A percentile compares a stretch with the other conserved stretches of the same genome.
Evolutionary conservation across 2,113 vertebrate genomes (phyloP).

Genomic region (Abramis brama): DNA sequence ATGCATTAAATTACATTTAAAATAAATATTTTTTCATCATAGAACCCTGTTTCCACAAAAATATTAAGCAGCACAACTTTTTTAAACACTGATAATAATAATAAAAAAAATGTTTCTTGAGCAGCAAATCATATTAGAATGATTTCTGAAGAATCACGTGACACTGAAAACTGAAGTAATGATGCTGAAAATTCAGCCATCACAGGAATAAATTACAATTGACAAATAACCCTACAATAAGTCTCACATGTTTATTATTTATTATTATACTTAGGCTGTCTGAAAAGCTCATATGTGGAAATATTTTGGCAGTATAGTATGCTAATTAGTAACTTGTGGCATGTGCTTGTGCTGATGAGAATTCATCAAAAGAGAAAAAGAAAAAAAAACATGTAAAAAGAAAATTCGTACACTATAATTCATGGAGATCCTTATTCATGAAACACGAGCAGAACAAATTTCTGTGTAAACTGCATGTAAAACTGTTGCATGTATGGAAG

Average conservation of each 20-base stretch:
- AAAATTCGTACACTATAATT: neutral
- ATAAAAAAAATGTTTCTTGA: neutral
- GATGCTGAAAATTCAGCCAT: neutral
- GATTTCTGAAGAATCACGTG: neutral
- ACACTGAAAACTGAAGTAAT: neutral
- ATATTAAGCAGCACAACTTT: neutral
- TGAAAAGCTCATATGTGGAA: neutral
- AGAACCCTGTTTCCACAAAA: no score
- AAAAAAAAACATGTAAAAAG: neutral
- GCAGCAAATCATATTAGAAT: neutral
- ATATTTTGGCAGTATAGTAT: neutral
- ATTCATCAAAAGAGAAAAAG: neutral
- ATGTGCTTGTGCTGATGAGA: neutral
- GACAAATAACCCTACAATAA: neutral
- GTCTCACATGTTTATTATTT: neutral
- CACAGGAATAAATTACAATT: neutral
- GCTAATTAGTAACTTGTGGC: neutral
- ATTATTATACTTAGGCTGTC: neutral
- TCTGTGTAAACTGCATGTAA: neutral
- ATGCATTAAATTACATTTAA: no score
- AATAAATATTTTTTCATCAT: no score
- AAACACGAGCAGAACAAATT: neutral
- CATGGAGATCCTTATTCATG: neutral
- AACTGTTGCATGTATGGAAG: neutral
- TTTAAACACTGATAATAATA: neutral